Percentiles rank a stretch among this genome's conserved stretches.
Evolutionary conservation across 2,113 vertebrate genomes (phyloP).

Genomic region (Tapirus terrestris): DNA sequence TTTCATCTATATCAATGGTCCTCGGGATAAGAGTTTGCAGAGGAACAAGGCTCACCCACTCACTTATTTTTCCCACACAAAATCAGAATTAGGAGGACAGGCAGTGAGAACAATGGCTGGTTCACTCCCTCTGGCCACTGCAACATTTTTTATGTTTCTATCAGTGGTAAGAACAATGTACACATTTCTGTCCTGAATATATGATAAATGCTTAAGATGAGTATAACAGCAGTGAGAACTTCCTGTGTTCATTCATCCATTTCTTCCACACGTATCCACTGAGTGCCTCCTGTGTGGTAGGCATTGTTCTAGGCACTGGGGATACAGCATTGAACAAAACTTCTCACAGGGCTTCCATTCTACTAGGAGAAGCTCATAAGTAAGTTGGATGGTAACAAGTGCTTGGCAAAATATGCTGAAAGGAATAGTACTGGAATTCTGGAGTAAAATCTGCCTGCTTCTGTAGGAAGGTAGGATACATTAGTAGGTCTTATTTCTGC

Average conservation of each 20-base stretch:
- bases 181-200: not conserved
- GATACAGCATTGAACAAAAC: not conserved
- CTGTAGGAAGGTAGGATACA: not conserved
- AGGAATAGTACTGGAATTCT: not conserved
- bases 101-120: not conserved
- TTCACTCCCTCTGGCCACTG: not conserved
- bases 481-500: not conserved
- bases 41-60: not conserved
- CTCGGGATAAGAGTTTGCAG: not conserved
- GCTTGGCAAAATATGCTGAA: not conserved
- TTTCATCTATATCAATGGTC: constrained; percentile 39
- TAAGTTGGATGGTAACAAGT: not conserved
- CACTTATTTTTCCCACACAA: constrained; percentile 29
- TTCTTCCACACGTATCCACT: not conserved
- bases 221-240: too few species aligned
- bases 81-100: constrained; percentile 12
- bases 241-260: not conserved
- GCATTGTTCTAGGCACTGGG: not conserved
- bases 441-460: not conserved
- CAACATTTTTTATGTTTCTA: not conserved
- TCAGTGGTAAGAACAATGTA: not conserved
- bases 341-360: not conserved
- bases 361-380: not conserved
- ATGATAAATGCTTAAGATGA: not conserved
- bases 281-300: not conserved